Conservation (phyloP, 2,888 invertebrate species). For the Microctonus hyperodae region DNA sequence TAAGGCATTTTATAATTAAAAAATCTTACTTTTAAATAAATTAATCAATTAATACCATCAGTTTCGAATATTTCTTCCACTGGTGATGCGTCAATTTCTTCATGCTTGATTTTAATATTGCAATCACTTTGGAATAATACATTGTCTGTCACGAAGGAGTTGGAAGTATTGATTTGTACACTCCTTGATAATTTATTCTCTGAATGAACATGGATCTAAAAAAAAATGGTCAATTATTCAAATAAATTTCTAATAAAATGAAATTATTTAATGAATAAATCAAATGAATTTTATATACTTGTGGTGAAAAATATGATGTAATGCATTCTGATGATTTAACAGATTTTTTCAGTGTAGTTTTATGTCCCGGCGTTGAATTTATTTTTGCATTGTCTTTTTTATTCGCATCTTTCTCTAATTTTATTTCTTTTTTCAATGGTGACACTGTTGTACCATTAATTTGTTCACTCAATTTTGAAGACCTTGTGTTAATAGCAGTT, state of each 20-base stretch:
- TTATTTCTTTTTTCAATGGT: slow-evolving; percentile 37
- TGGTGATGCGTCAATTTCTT: slow-evolving; percentile 32
- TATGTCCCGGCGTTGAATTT: neutral
- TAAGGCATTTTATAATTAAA: neutral
- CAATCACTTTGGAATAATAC: neutral
- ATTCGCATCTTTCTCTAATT: slow-evolving; percentile 24
- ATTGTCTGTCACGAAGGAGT: neutral
- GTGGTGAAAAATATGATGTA: slow-evolving; percentile 35
- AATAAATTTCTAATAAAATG: neutral
- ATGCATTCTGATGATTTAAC: slow-evolving; percentile 36
- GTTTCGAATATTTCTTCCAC: slow-evolving; percentile 46
- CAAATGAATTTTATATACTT: slow-evolving; percentile 29
- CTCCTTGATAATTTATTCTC: slow-evolving; percentile 2
- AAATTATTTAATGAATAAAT: too few relatives aligned
- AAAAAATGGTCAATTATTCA: neutral
- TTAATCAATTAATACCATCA: slow-evolving; percentile 41
- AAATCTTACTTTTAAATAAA: neutral
- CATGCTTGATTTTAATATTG: slow-evolving; percentile 22
- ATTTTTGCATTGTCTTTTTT: neutral
- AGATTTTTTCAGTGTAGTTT: neutral
- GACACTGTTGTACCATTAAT: slow-evolving; percentile 29
- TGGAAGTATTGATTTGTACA: neutral
- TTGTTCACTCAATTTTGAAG: slow-evolving; percentile 27
- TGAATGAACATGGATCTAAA: neutral
- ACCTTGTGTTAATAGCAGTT: slow-evolving; percentile 28